These are phyloP conservation scores for Novumbra hubbsi DNA, from an alignment of 2,797 vertebrate genomes.

Conservation along the genomic window DNA sequence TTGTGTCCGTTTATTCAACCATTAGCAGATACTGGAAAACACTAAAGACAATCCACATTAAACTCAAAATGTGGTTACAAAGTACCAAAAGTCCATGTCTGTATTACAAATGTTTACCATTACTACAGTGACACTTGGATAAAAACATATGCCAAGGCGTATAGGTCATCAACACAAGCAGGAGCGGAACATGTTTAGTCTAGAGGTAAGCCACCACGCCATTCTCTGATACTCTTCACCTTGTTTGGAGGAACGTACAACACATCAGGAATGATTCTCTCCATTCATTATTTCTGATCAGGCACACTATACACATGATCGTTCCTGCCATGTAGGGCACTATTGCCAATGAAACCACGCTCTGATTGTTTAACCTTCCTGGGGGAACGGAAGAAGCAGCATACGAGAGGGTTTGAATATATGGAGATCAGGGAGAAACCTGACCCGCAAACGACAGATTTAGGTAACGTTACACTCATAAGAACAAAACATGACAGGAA, in stretches of 20 bases:
- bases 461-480: background rate
- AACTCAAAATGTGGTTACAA: background rate
- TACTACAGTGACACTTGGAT: background rate
- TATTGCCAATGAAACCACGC: slow-evolving; percentile 12
- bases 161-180: background rate
- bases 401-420: background rate
- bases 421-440: background rate
- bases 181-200: slow-evolving; percentile 29
- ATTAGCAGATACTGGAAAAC: background rate
- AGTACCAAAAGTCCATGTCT: background rate
- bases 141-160: background rate
- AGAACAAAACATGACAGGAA: background rate
- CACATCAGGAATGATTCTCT: slow-evolving; percentile 26
- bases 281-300: slow-evolving; percentile 35
- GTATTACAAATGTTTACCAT: background rate
- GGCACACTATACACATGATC: slow-evolving; percentile 24
- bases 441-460: background rate
- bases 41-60: background rate
- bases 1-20: slow-evolving; percentile 20
- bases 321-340: slow-evolving; percentile 6
- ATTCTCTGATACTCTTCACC: slow-evolving; percentile 4
- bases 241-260: slow-evolving; percentile 30
- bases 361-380: slow-evolving; percentile 13
- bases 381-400: slow-evolving; percentile 10
- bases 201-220: background rate